phyloP scores from a whole-genome alignment of 1,140 invertebrate species.

The Tetranychus urticae region DNA sequence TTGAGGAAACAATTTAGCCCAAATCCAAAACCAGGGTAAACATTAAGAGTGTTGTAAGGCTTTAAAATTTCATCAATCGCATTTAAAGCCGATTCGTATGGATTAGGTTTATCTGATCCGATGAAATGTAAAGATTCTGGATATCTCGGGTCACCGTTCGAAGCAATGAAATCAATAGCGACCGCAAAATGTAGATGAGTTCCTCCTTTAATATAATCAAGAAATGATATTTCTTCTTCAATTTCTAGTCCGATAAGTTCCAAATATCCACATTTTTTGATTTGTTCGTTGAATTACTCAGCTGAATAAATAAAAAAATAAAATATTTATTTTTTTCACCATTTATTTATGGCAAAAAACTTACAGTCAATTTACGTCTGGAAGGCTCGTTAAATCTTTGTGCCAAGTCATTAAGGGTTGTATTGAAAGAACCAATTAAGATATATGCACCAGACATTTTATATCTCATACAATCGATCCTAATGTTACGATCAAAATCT shows the following conservation, averaged over 20 bases:
- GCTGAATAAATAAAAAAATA: neutral
- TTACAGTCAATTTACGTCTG: neutral
- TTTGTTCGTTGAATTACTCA: neutral
- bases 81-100: constrained; percentile 32
- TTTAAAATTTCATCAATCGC: constrained; percentile 37
- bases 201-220: constrained; percentile 10
- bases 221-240: constrained; percentile 6
- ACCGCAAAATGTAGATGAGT: constrained; percentile 34
- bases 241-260: constrained; percentile 1
- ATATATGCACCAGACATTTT: constrained; percentile 3
- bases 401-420: constrained; percentile 3
- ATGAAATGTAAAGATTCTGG: constrained; percentile 32
- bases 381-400: neutral
- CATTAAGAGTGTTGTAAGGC: constrained; percentile 27
- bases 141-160: constrained; percentile 33
- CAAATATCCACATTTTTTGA: neutral
- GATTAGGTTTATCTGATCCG: constrained; percentile 23
- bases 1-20: constrained; percentile 8
- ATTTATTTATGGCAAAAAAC: neutral
- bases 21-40: constrained; percentile 11
- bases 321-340: neutral
- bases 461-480: constrained; percentile 13
- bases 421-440: constrained; percentile 6
- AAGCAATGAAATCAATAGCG: constrained; percentile 42
- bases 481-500: constrained; percentile 27